Percentiles rank a stretch among this genome's conserved stretches.
Conservation (phyloP, 2,888 invertebrate species). For the Syrista parreyssii region DNA sequence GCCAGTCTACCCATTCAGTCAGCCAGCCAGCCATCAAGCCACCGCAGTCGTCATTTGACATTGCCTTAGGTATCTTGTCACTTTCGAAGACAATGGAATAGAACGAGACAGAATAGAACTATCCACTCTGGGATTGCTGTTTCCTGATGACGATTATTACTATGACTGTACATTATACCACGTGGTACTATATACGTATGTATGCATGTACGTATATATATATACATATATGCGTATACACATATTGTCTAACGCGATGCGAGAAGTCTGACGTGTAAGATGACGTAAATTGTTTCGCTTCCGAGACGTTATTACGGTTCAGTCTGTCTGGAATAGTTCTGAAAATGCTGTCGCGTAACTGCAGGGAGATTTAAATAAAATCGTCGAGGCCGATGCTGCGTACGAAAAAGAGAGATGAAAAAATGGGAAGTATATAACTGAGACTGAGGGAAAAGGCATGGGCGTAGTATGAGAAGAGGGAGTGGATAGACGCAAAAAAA, state of each 20-base stretch:
- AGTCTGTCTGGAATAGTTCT: not conserved
- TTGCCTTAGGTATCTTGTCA: not conserved
- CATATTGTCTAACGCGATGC: not conserved
- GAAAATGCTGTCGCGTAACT: not conserved
- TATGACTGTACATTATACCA: not conserved
- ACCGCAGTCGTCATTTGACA: not conserved
- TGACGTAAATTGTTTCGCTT: not conserved
- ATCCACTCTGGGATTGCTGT: not conserved
- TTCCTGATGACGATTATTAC: not conserved
- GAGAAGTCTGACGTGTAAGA: not conserved
- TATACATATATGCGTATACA: not conserved
- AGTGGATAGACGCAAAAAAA: not conserved
- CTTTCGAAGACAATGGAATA: not conserved
- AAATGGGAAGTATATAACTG: not conserved
- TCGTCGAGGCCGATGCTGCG: not conserved
- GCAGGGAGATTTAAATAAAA: not conserved
- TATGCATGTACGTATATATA: too few relatives aligned
- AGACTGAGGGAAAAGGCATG: not conserved
- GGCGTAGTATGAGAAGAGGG: not conserved
- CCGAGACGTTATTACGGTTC: not conserved
- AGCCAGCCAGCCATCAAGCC: not conserved
- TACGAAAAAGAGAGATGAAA: not conserved
- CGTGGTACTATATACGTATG: not conserved
- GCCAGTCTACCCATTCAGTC: not conserved
- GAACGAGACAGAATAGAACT: not conserved